A percentile compares a stretch with the other conserved stretches of the same genome.
Evolutionary conservation across 2,113 vertebrate genomes (phyloP).

Genomic region (Myocastor coypus): DNA sequence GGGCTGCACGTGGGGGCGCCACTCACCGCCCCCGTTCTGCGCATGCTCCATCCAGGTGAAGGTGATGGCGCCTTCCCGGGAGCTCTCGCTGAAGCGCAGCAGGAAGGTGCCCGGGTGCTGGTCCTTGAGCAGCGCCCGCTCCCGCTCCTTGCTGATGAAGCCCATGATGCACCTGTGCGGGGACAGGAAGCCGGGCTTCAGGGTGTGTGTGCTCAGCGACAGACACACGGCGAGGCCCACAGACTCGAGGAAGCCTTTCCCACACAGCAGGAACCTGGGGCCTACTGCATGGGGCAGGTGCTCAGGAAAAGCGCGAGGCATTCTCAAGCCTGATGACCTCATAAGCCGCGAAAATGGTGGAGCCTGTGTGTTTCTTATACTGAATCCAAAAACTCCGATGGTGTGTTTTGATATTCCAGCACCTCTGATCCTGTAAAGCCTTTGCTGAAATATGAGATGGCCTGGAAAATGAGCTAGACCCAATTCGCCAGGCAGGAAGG

Average conservation of each 20-base stretch:
- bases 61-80: conserved; percentile 96
- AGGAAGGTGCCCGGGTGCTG: conserved; percentile 94
- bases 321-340: background rate
- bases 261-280: background rate
- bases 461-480: background rate
- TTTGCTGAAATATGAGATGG: background rate
- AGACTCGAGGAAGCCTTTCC: background rate
- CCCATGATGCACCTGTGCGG: conserved; percentile 94
- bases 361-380: background rate
- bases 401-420: background rate
- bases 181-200: background rate
- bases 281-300: background rate
- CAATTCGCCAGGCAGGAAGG: background rate
- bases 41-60: conserved; percentile 98
- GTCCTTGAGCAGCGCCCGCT: conserved; percentile 91
- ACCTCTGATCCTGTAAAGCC: background rate
- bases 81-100: conserved; percentile 97
- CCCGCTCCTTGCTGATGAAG: conserved; percentile 97
- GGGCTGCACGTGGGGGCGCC: no score
- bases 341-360: background rate
- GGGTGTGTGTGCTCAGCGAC: background rate
- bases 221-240: background rate
- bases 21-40: conserved; percentile 86
- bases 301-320: background rate
- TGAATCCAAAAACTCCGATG: background rate